phyloP scores from a whole-genome alignment of 2,797 vertebrate genomes.

The Anguilla obscura region DNA sequence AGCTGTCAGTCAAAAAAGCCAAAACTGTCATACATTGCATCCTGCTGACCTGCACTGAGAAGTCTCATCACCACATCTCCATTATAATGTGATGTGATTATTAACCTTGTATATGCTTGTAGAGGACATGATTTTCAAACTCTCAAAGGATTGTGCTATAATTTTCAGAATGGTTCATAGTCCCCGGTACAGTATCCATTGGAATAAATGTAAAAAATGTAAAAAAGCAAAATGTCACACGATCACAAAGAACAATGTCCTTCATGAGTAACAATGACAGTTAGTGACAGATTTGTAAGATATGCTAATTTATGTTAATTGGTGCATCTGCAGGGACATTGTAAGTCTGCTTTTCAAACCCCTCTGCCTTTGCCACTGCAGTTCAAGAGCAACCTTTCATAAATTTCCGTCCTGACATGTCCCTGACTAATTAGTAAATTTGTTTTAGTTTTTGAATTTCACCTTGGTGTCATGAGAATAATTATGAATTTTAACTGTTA shows the following conservation, averaged over 20 bases:
- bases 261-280: background rate
- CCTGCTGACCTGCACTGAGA: background rate
- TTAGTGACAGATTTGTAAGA: background rate
- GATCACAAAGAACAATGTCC: background rate
- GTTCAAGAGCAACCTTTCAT: background rate
- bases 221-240: background rate
- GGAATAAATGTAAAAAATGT: background rate
- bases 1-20: background rate
- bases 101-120: background rate
- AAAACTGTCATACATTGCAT: background rate
- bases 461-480: background rate
- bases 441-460: background rate
- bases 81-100: background rate
- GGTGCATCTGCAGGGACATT: background rate
- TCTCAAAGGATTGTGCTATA: conserved; percentile 35
- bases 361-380: background rate
- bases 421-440: background rate
- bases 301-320: conserved; percentile 15
- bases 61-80: background rate
- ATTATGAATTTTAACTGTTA: background rate
- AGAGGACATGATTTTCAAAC: conserved; percentile 17
- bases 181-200: background rate
- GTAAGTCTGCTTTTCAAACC: background rate
- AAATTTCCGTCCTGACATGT: background rate
- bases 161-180: background rate